phyloP scores from a whole-genome alignment of 2,888 invertebrate genomes.

The Halictus quadricinctus region DNA sequence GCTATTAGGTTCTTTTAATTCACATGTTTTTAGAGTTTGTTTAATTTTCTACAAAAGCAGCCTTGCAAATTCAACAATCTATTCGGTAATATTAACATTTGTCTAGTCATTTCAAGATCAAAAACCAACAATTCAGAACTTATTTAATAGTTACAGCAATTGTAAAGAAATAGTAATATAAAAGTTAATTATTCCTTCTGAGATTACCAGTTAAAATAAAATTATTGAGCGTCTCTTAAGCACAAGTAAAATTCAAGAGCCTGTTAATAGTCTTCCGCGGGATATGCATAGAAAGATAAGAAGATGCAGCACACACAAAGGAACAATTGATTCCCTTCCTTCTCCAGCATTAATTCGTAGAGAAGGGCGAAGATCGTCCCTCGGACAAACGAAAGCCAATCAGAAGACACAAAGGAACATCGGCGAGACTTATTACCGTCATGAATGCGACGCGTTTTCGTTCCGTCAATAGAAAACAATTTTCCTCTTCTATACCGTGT shows the following conservation, averaged over 20 bases:
- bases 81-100: too few species aligned
- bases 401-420: not conserved
- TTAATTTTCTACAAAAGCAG: too few species aligned
- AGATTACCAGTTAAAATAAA: not conserved
- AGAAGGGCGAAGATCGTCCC: slow-evolving; percentile 8
- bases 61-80: too few species aligned
- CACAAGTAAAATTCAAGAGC: not conserved
- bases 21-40: too few species aligned
- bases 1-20: too few species aligned
- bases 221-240: not conserved
- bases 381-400: slow-evolving; percentile 17
- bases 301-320: not conserved
- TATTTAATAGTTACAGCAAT: not conserved
- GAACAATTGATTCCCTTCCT: not conserved
- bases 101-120: too few species aligned
- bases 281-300: not conserved
- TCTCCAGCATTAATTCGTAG: not conserved
- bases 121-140: not conserved
- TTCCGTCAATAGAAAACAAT: not conserved
- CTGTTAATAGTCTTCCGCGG: not conserved
- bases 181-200: not conserved
- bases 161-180: too few species aligned
- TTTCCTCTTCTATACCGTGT: not conserved
- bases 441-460: not conserved
- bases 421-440: not conserved